Evolutionary conservation across 2,888 invertebrate genomes (phyloP), one percentile per base, ranked within the genome.

Genomic region (Himalopsyche japonica): DNA sequence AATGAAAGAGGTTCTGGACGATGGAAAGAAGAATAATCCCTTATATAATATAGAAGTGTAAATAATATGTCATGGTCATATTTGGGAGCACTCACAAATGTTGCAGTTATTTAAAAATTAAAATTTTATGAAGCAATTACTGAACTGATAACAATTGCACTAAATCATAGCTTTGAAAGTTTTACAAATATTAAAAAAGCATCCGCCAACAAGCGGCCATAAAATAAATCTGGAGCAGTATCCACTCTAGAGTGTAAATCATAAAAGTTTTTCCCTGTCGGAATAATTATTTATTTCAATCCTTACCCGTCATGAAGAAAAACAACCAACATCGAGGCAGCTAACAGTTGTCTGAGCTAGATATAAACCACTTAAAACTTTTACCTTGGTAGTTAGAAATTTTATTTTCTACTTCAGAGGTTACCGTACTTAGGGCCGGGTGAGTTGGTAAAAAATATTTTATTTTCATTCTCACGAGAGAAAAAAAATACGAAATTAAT

Each of bases 281-380:
- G 49, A 80, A 83, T 80, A 83, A 83, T 76, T 76, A 83, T 83
- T 76, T 83, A 76, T 24, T 30, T 83, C 76, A 49, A 77, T 80
- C 83, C 43, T 57, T 80, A 37, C 77, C 77, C 37, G 34, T 43
- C 43, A 77, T 20, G 43, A 77, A 77, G 34, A 77, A 77, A 77
- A 77, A 37, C 34, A 77, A 77, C 20, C 20, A 48, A n/a, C 79
- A 30, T n/a, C 57, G 79, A 43, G 77, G 80, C 82, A 81, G 79
- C 81, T 81, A 83, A 82, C 76, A 37, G 76, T 70, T 79, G 81
- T 83, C 85, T 77, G 77, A 76, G 84, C 84, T 83, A 80, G 82
- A 80, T 81, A 85, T 85, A 86, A 86, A 86, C 86, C 86, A 86
- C 86, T 86, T 86, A 85, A 86, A 86, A 86, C 82, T 86, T 86